These are phyloP conservation scores for Musca vetustissima DNA, from an alignment of 1,140 invertebrate genomes.

Conservation along the genomic window DNA sequence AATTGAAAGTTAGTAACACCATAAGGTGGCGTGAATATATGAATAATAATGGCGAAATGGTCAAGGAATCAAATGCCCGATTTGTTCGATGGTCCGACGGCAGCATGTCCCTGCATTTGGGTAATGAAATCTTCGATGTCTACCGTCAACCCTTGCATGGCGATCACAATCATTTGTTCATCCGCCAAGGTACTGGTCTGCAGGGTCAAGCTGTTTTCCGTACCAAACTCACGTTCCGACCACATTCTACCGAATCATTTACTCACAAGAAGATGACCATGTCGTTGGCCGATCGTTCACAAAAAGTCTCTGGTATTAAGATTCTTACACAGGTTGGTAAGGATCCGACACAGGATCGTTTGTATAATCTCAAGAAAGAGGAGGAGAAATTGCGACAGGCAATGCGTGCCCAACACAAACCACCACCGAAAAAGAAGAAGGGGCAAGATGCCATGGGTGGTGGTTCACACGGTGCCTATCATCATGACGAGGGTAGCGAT, in stretches of 20 bases:
- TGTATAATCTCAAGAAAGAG: conserved; percentile 91
- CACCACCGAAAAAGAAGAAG: conserved; percentile 65
- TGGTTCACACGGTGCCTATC: conserved; percentile 48
- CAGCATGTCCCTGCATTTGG: conserved; percentile 95
- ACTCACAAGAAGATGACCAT: conserved; percentile 99
- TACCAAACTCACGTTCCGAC: conserved; percentile 95
- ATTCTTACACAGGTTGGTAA: conserved; percentile 91
- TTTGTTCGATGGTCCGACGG: conserved; percentile 98
- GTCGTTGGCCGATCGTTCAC: conserved; percentile 94
- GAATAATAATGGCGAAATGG: conserved; percentile 79
- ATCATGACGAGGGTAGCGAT: conserved; percentile 81
- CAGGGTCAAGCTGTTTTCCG: conserved; percentile 96
- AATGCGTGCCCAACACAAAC: conserved; percentile 66
- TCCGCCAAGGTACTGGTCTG: conserved; percentile 95
- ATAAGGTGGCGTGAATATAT: conserved; percentile 91
- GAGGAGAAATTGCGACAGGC: conserved; percentile 89
- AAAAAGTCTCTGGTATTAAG: conserved; percentile 95
- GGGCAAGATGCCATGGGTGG: conserved; percentile 60
- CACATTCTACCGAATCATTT: conserved; percentile 97
- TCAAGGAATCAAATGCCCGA: conserved; percentile 93
- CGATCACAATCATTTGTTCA: conserved; percentile 93
- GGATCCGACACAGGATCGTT: conserved; percentile 90
- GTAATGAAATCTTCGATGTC: conserved; percentile 97
- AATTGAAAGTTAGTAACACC: conserved; percentile 96
- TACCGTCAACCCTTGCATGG: conserved; percentile 88